These are phyloP conservation scores for Lordiphosa collinella DNA, from an alignment of 1,140 invertebrate species.

Conservation along the genomic window DNA sequence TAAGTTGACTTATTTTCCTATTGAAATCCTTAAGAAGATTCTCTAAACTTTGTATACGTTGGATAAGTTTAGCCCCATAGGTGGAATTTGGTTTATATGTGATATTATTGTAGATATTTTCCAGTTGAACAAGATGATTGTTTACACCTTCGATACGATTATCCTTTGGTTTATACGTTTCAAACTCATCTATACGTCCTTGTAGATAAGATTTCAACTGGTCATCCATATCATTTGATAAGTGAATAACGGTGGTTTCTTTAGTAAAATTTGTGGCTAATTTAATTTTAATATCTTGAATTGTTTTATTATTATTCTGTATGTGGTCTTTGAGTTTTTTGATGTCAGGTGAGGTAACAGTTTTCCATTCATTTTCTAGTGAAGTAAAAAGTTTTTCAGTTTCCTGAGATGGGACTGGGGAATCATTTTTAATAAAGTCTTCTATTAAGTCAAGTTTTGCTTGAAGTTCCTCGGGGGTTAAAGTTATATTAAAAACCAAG, in stretches of 20 bases:
- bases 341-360: no score
- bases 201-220: background rate
- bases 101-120: constrained; percentile 5
- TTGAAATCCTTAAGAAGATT: background rate
- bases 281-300: background rate
- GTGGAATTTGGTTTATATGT: background rate
- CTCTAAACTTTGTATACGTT: constrained; percentile 2
- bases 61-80: no score
- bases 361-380: no score
- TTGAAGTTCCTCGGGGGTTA: no score
- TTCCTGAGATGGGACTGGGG: no score
- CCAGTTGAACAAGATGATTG: constrained; percentile 7
- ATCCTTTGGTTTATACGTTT: background rate
- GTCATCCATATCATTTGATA: background rate
- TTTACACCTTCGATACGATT: background rate
- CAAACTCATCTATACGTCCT: background rate
- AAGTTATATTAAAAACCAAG: no score
- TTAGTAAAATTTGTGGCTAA: background rate
- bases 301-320: no score
- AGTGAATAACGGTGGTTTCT: background rate
- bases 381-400: no score
- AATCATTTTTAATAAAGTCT: no score
- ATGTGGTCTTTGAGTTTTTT: no score
- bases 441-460: no score
- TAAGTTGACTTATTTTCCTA: background rate